phyloP scores from a whole-genome alignment of 92 coral and sea anemone genomes.

The Hydrozoanthus gracilis region DNA sequence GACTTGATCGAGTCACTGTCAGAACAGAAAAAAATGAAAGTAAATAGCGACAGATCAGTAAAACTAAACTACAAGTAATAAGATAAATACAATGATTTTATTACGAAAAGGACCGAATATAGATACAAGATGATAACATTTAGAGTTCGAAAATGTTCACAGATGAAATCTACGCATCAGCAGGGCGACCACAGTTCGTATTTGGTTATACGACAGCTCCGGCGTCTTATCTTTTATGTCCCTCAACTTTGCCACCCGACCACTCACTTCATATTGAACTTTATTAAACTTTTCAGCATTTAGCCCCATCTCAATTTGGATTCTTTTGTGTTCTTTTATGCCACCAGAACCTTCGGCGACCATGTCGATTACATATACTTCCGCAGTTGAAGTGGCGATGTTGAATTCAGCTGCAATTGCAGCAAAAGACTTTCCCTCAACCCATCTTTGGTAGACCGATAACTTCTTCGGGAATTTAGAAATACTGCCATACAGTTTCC shows the following conservation, averaged over 20 bases:
- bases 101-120: not conserved
- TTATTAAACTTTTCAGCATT: not conserved
- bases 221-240: slow-evolving; percentile 1
- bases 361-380: slow-evolving; percentile 7
- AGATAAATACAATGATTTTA: too few species aligned
- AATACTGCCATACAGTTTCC: slow-evolving; percentile 2
- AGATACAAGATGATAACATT: not conserved
- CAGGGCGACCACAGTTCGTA: slow-evolving; percentile 4
- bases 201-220: slow-evolving; percentile 15
- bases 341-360: not conserved
- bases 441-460: not conserved
- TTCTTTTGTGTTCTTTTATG: not conserved
- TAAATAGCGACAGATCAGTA: not conserved
- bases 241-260: slow-evolving; percentile 17
- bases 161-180: not conserved
- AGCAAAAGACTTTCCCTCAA: slow-evolving; percentile 6
- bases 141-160: not conserved
- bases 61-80: too few species aligned
- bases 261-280: not conserved
- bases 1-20: not conserved
- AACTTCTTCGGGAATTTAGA: not conserved
- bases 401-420: slow-evolving; percentile 5
- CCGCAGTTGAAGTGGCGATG: slow-evolving; percentile 6
- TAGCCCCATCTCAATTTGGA: slow-evolving; percentile 2
- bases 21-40: not conserved